These are phyloP conservation scores for Cryptoblepharus egeriae DNA, from an alignment of 2,797 vertebrate species.

Conservation along the genomic window DNA sequence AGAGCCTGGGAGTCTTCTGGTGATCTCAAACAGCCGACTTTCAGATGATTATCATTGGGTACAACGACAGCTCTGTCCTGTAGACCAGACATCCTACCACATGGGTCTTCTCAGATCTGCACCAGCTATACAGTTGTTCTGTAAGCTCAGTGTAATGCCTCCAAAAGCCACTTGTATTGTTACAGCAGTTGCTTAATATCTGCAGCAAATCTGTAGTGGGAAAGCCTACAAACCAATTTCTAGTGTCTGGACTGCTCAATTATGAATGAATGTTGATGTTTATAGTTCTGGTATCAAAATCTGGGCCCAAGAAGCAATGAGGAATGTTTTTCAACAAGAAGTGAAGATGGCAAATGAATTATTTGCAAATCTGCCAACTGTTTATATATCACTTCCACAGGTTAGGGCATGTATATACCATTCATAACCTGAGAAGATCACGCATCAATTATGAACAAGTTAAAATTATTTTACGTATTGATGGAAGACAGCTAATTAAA, in stretches of 20 bases:
- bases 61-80: no score
- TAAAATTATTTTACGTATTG: conserved; percentile 17
- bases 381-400: background rate
- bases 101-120: no score
- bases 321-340: background rate
- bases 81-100: no score
- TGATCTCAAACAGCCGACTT: no score
- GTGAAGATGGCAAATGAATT: conserved; percentile 1
- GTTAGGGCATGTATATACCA: background rate
- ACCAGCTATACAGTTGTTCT: no score
- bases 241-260: background rate
- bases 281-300: background rate
- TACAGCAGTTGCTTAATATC: no score
- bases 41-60: no score
- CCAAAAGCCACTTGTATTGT: no score
- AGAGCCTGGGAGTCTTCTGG: no score
- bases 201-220: no score
- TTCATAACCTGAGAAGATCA: conserved; percentile 14
- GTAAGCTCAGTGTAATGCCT: no score
- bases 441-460: background rate
- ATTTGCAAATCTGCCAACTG: background rate
- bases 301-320: background rate
- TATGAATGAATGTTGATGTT: background rate
- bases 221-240: no score
- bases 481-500: conserved; percentile 14